These are phyloP conservation scores for Mustela lutreola DNA, from an alignment of 2,113 vertebrate species.

Conservation along the genomic window DNA sequence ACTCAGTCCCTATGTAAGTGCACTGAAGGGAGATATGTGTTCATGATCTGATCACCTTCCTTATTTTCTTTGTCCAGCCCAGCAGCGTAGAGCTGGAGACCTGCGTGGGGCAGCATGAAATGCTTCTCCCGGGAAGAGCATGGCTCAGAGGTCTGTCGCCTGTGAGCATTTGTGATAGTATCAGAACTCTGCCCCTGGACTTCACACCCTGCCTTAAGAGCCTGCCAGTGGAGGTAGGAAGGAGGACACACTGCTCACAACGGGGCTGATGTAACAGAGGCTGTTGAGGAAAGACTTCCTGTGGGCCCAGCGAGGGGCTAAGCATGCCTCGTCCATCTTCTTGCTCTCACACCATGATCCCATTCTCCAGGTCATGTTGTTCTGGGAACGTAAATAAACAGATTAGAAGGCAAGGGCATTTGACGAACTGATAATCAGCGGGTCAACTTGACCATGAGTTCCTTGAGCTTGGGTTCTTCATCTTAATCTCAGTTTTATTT, in stretches of 20 bases:
- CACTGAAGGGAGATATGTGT: neutral
- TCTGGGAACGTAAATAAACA: neutral
- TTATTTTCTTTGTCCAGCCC: neutral
- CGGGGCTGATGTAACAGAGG: neutral
- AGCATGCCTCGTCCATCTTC: neutral
- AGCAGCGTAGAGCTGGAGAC: neutral
- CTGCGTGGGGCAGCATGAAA: neutral
- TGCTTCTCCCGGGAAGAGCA: neutral
- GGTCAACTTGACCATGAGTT: neutral
- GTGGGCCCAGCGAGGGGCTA: neutral
- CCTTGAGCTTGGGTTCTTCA: neutral
- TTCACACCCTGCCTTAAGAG: no score
- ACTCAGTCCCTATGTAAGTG: neutral
- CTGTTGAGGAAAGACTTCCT: neutral
- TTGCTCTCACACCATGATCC: neutral
- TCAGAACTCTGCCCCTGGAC: neutral
- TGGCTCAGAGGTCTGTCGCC: neutral
- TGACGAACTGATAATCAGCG: neutral
- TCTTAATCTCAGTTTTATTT: neutral
- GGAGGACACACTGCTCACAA: no score
- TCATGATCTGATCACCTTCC: neutral
- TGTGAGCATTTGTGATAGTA: neutral
- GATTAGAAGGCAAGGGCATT: neutral
- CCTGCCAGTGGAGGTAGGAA: neutral
- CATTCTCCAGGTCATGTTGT: neutral